Evolutionary conservation across 2,113 vertebrate genomes (phyloP).

Genomic region (Notiomystis cincta): DNA sequence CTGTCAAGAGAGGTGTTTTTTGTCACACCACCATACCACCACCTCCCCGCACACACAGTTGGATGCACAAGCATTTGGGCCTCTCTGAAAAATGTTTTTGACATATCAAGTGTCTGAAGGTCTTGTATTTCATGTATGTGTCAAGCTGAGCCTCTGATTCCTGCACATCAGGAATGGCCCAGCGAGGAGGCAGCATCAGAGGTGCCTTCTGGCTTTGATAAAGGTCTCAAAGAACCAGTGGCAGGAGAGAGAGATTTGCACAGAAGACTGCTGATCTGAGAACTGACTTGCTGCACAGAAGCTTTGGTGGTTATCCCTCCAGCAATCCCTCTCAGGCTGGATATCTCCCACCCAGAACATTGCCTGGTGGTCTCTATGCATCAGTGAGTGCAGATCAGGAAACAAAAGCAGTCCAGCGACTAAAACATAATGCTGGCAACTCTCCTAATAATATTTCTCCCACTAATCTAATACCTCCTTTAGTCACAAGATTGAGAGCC

Average conservation of each 20-base stretch:
- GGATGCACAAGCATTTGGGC: not conserved
- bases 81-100: not conserved
- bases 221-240: not conserved
- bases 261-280: not conserved
- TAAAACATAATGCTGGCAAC: not conserved
- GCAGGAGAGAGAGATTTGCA: not conserved
- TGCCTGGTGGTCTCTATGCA: not conserved
- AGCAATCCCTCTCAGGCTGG: not conserved
- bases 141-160: not conserved
- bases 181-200: not conserved
- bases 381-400: not conserved
- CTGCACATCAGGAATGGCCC: not conserved
- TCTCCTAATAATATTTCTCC: not conserved
- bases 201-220: not conserved
- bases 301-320: not conserved
- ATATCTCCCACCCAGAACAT: not conserved
- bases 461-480: not conserved
- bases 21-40: not conserved
- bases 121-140: not conserved
- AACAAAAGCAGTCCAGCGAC: not conserved
- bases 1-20: not conserved
- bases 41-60: rapidly evolving
- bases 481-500: not conserved
- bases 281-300: not conserved
- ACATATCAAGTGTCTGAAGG: not conserved